phyloP scores from a whole-genome alignment of 2,888 invertebrate species.

The Dione juno region DNA sequence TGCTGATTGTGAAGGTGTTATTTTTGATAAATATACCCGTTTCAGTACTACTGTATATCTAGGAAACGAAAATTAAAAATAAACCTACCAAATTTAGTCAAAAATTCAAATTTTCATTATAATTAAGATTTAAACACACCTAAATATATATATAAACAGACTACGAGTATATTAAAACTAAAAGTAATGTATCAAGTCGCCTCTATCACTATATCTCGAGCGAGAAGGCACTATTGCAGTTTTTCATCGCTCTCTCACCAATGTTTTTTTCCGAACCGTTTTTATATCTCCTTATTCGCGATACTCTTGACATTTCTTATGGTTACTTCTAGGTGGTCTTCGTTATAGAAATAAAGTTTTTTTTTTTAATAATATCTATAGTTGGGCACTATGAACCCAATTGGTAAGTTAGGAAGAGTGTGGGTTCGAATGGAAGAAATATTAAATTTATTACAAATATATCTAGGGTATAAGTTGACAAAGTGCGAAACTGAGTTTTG shows the following conservation, averaged over 20 bases:
- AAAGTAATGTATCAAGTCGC: constrained; percentile 65
- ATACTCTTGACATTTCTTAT: constrained; percentile 65
- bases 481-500: neutral
- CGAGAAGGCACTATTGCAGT: constrained; percentile 65
- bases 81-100: neutral
- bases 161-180: constrained; percentile 29
- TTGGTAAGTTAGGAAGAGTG: neutral
- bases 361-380: constrained; percentile 15
- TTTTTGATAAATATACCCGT: no score
- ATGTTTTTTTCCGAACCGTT: constrained; percentile 67
- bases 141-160: neutral
- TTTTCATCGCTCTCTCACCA: constrained; percentile 65
- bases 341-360: constrained; percentile 27
- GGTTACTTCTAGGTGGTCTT: constrained; percentile 65
- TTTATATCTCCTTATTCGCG: constrained; percentile 66
- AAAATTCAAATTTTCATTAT: neutral
- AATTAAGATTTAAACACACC: neutral
- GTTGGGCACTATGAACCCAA: neutral
- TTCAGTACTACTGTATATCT: no score
- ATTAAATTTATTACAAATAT: neutral
- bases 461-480: neutral
- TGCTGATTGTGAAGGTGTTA: no score
- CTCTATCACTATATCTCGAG: constrained; percentile 59
- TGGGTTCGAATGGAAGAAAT: neutral
- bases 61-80: no score